Evolutionary conservation across 2,797 vertebrate genomes (phyloP).

Genomic region (Uromys caudimaculatus): DNA sequence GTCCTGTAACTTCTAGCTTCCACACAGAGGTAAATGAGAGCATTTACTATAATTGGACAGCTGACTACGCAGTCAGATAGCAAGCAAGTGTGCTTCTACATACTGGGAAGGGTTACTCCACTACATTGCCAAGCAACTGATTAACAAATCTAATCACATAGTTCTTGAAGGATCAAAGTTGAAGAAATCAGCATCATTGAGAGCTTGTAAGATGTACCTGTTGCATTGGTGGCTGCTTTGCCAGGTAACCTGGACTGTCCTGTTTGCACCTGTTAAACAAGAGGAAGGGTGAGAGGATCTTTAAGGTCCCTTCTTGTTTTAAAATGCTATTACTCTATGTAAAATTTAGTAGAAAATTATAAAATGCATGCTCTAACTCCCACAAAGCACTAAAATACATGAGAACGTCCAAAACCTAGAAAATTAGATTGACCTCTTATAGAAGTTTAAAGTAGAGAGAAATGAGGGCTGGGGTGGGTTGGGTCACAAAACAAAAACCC

Average conservation of each 20-base stretch:
- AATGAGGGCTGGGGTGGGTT: background rate
- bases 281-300: conserved; percentile 30
- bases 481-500: background rate
- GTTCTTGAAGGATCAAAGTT: conserved; percentile 38
- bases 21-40: background rate
- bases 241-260: background rate
- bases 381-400: background rate
- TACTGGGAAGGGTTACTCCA: background rate
- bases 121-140: background rate
- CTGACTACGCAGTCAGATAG: background rate
- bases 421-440: background rate
- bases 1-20: background rate
- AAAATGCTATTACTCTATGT: conserved; percentile 40
- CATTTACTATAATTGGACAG: background rate
- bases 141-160: conserved; percentile 18
- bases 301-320: conserved; percentile 19
- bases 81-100: background rate
- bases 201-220: background rate
- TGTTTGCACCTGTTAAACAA: conserved; percentile 53
- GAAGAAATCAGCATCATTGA: background rate
- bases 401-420: background rate
- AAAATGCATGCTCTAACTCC: background rate
- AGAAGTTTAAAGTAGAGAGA: background rate
- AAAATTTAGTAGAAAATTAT: conserved; percentile 54
- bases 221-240: background rate